Conservation (phyloP, 2,113 vertebrate species). For the Irena cyanogastra region DNA sequence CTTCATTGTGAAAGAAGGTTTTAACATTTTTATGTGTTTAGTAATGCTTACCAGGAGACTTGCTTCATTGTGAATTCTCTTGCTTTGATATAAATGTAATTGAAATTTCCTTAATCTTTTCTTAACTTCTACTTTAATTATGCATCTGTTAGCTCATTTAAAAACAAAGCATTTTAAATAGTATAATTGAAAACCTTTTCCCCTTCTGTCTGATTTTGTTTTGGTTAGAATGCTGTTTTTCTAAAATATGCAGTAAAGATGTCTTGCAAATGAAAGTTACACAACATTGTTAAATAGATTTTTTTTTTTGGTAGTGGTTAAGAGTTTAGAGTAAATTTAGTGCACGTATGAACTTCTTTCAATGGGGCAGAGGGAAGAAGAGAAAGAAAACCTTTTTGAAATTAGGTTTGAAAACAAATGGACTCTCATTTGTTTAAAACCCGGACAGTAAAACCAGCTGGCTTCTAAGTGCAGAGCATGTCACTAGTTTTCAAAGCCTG, state of each 20-base stretch:
- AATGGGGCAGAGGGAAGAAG: neutral
- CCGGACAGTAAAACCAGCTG: neutral
- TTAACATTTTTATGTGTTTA: neutral
- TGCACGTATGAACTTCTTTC: neutral
- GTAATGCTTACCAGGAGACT: neutral
- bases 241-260: neutral
- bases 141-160: neutral
- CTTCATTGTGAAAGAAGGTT: neutral
- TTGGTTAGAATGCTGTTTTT: neutral
- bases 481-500: neutral
- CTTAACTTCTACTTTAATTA: neutral
- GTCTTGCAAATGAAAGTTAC: neutral
- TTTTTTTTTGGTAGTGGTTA: neutral
- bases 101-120: neutral
- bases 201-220: neutral
- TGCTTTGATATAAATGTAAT: neutral
- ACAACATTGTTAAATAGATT: neutral
- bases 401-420: neutral
- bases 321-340: neutral
- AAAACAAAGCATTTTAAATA: neutral
- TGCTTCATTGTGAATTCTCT: neutral
- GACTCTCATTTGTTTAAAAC: neutral
- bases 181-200: neutral
- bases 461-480: neutral
- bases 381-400: neutral